Percentiles rank a stretch among this genome's conserved stretches.
These are phyloP conservation scores for Spea hammondii DNA, from an alignment of 2,797 vertebrate genomes.

Conservation along the genomic window DNA sequence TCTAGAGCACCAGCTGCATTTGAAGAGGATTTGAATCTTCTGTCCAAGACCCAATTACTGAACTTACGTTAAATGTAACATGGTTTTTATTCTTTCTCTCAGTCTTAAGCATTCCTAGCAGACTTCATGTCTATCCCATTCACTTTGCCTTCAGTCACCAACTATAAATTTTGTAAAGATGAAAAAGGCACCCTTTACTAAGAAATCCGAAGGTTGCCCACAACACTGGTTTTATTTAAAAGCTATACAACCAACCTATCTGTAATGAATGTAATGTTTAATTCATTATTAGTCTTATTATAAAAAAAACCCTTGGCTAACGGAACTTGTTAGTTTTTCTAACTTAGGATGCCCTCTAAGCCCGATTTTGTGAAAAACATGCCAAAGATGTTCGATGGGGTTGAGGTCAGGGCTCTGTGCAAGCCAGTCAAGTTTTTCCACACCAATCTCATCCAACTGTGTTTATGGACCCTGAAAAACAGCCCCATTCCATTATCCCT, in stretches of 20 bases:
- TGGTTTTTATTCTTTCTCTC: slow-evolving; percentile 58
- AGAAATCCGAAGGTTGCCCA: background rate
- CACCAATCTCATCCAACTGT: too few relatives aligned
- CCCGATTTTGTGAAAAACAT: too few relatives aligned
- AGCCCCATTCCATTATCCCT: too few relatives aligned
- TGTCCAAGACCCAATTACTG: slow-evolving; percentile 69
- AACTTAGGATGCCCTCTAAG: too few relatives aligned
- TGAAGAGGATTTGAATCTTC: slow-evolving; percentile 64
- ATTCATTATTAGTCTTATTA: too few relatives aligned
- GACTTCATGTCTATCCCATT: slow-evolving; percentile 33
- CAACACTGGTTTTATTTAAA: slow-evolving; percentile 12
- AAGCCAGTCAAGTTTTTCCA: too few relatives aligned
- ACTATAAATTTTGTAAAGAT: slow-evolving; percentile 8
- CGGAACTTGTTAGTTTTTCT: too few relatives aligned
- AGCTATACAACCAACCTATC: slow-evolving; percentile 9
- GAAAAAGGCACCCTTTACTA: slow-evolving; percentile 7
- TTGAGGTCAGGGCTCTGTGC: too few relatives aligned
- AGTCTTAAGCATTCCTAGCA: slow-evolving; percentile 56
- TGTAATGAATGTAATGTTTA: background rate
- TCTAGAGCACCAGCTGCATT: slow-evolving; percentile 65
- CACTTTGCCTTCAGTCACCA: background rate
- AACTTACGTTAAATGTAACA: slow-evolving; percentile 60
- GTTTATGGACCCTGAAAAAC: too few relatives aligned
- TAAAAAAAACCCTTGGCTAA: too few relatives aligned
- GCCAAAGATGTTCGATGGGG: too few relatives aligned